Conservation (phyloP, 2,888 invertebrate species). For the Metacarcinus magister region DNA sequence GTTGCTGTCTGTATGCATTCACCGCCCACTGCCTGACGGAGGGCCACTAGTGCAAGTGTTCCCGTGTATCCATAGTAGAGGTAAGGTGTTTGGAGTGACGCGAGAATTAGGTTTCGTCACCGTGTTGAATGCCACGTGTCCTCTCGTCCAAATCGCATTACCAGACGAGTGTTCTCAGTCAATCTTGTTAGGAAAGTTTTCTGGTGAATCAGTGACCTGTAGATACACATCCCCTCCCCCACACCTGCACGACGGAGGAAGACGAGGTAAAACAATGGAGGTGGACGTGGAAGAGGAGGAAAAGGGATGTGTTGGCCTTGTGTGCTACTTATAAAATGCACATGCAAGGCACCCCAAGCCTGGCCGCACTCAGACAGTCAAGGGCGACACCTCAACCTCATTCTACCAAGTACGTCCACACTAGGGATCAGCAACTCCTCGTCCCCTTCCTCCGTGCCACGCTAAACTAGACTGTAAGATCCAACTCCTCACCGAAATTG, state of each 20-base stretch:
- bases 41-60: neutral
- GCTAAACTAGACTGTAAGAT: too few relatives aligned
- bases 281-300: neutral
- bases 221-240: neutral
- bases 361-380: too few relatives aligned
- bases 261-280: neutral
- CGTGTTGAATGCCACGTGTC: neutral
- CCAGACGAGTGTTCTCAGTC: neutral
- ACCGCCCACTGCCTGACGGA: neutral
- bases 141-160: neutral
- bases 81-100: neutral
- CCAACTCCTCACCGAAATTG: too few relatives aligned
- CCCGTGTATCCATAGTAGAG: neutral
- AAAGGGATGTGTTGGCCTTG: too few relatives aligned
- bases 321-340: too few relatives aligned
- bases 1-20: too few relatives aligned
- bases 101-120: neutral
- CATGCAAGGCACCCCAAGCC: too few relatives aligned
- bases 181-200: constrained; percentile 27
- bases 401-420: too few relatives aligned
- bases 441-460: too few relatives aligned
- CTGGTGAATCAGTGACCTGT: neutral
- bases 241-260: neutral
- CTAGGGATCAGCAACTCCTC: too few relatives aligned
- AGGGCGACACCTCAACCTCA: too few relatives aligned